phyloP scores from a whole-genome alignment of 2,113 vertebrate genomes.

The Austrofundulus limnaeus region DNA sequence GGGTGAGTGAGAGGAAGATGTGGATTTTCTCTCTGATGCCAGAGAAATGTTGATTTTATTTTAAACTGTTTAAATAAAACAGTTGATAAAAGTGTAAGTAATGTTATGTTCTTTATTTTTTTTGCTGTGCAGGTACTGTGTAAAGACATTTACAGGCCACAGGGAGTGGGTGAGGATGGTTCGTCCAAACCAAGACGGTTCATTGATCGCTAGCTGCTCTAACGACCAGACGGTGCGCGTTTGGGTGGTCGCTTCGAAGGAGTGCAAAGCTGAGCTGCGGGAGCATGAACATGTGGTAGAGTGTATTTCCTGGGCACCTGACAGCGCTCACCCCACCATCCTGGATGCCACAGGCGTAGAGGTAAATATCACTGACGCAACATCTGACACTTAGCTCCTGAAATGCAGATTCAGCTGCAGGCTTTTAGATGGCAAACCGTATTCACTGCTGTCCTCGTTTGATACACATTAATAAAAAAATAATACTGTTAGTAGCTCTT shows the following conservation, averaged over 20 bases:
- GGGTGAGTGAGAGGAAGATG: slow-evolving; percentile 82
- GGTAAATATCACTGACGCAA: slow-evolving; percentile 74
- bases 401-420: background rate
- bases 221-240: slow-evolving; percentile 99
- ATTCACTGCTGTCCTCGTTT: too few species aligned
- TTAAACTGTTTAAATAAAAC: too few species aligned
- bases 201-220: slow-evolving; percentile 96
- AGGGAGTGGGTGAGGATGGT: slow-evolving; percentile 99
- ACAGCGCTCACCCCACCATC: slow-evolving; percentile 94
- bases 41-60: background rate
- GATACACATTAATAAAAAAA: too few species aligned
- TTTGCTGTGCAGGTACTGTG: slow-evolving; percentile 87
- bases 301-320: slow-evolving; percentile 97
- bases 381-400: background rate
- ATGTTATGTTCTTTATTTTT: background rate
- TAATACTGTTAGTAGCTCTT: too few species aligned
- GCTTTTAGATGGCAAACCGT: too few species aligned
- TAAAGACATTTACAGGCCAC: slow-evolving; percentile 98
- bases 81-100: too few species aligned
- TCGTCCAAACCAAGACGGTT: slow-evolving; percentile 97
- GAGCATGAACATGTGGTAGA: slow-evolving; percentile 99
- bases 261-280: slow-evolving; percentile 97
- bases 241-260: slow-evolving; percentile 96
- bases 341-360: slow-evolving; percentile 97
- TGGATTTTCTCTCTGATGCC: too few species aligned